Conservation (phyloP, 2,888 invertebrate species). For the Antheraea assamensis region DNA sequence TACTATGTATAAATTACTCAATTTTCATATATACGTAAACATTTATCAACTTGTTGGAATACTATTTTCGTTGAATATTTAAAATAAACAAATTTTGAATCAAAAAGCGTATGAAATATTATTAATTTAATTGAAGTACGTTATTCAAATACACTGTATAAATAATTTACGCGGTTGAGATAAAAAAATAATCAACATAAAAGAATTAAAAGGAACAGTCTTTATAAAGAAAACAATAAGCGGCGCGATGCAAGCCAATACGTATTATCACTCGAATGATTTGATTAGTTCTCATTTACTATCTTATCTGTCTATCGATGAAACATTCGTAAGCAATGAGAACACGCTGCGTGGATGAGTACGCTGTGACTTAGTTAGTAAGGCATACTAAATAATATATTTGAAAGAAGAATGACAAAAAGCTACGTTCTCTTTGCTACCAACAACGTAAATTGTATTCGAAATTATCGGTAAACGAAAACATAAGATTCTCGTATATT, state of each 20-base stretch:
- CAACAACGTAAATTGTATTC: background rate
- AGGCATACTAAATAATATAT: background rate
- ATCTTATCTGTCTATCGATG: constrained; percentile 38
- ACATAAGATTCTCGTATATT: background rate
- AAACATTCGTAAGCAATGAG: constrained; percentile 22
- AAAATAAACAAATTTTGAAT: background rate
- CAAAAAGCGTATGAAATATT: background rate
- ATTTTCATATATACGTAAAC: background rate
- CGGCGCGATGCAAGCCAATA: background rate
- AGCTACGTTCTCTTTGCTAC: background rate
- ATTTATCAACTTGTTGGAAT: background rate
- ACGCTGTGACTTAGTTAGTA: background rate
- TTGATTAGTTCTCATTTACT: constrained; percentile 48
- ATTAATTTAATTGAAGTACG: background rate
- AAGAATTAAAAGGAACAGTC: background rate
- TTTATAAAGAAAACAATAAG: background rate
- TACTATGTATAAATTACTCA: background rate
- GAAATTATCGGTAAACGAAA: background rate
- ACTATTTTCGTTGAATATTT: background rate
- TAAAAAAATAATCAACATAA: background rate
- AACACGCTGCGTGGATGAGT: background rate
- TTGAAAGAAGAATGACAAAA: background rate
- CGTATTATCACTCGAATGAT: constrained; percentile 30
- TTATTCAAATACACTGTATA: background rate
- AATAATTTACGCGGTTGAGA: background rate